These are phyloP conservation scores for Tachysurus vachellii DNA, from an alignment of 2,113 vertebrate species.

Conservation along the genomic window DNA sequence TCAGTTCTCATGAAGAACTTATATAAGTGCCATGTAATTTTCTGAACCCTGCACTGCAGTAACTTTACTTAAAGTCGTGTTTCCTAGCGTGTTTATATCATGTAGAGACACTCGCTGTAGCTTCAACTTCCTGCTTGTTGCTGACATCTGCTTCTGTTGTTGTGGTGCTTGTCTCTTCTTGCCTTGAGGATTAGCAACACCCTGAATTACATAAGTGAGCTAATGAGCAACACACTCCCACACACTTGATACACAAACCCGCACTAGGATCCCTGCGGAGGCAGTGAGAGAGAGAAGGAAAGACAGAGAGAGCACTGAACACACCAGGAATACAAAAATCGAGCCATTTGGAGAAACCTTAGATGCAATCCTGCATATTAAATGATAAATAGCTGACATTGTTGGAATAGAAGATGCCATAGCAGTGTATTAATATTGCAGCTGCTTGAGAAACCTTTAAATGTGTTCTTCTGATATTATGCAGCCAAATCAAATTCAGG, in stretches of 20 bases:
- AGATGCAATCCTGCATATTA: constrained; percentile 34
- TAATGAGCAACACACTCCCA: constrained; percentile 67
- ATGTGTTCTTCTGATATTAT: constrained; percentile 26
- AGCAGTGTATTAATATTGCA: constrained; percentile 33
- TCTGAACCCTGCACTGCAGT: not conserved
- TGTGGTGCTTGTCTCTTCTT: constrained; percentile 68
- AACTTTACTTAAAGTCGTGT: constrained; percentile 4
- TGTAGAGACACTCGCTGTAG: not conserved
- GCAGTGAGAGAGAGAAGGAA: constrained; percentile 34
- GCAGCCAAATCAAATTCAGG: constrained; percentile 24
- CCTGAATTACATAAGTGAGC: constrained; percentile 78
- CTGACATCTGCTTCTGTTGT: constrained; percentile 71
- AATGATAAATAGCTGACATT: constrained; percentile 38
- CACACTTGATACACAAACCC: constrained; percentile 34
- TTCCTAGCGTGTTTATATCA: not conserved
- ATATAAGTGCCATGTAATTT: constrained; percentile 9
- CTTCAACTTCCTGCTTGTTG: constrained; percentile 62
- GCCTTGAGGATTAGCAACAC: constrained; percentile 76
- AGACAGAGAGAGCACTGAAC: not conserved
- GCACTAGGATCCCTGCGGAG: constrained; percentile 68
- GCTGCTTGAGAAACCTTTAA: constrained; percentile 7
- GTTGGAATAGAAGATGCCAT: constrained; percentile 34
- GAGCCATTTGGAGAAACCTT: constrained; percentile 26
- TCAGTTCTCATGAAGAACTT: not conserved
- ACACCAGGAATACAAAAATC: constrained; percentile 20